These are phyloP conservation scores for Stenopsyche tienmushanensis DNA, from an alignment of 1,140 invertebrate genomes.

Conservation along the genomic window DNA sequence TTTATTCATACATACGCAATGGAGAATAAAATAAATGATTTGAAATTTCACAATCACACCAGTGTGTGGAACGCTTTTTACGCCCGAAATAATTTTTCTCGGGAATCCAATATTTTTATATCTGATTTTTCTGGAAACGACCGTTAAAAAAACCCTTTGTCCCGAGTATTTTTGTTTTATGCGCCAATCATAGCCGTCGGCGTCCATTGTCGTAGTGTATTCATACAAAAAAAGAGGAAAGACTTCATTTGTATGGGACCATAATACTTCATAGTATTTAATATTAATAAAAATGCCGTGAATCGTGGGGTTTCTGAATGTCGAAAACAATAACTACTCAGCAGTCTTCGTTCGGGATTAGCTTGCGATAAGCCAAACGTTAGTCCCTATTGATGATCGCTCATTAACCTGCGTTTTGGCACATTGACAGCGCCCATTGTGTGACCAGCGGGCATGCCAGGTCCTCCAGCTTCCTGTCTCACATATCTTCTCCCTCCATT, in stretches of 20 bases:
- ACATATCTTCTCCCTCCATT: slow-evolving; percentile 3
- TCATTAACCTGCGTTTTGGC: slow-evolving; percentile 27
- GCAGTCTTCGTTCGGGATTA: too few species aligned
- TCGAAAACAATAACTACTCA: background rate
- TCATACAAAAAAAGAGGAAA: too few species aligned
- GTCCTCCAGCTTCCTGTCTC: slow-evolving; percentile 7
- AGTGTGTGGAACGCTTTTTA: too few species aligned
- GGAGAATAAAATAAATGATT: too few species aligned
- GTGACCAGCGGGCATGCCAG: slow-evolving; percentile 12
- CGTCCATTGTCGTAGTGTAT: slow-evolving; percentile 8
- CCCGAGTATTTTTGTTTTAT: slow-evolving; percentile 13
- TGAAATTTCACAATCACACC: too few species aligned
- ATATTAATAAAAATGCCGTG: background rate
- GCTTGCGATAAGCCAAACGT: slow-evolving; percentile 14
- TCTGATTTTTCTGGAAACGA: too few species aligned
- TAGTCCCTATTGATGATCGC: slow-evolving; percentile 13
- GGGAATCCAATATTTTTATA: too few species aligned
- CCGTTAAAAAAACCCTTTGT: slow-evolving; percentile 15
- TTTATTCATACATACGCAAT: too few species aligned
- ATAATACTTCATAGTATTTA: background rate
- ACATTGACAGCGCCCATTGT: slow-evolving; percentile 23
- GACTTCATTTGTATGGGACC: background rate
- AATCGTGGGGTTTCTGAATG: background rate
- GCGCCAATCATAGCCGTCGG: slow-evolving; percentile 3
- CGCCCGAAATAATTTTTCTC: too few species aligned